phyloP scores from a whole-genome alignment of 23 tunicate genomes.

The Ciona savignyi region DNA sequence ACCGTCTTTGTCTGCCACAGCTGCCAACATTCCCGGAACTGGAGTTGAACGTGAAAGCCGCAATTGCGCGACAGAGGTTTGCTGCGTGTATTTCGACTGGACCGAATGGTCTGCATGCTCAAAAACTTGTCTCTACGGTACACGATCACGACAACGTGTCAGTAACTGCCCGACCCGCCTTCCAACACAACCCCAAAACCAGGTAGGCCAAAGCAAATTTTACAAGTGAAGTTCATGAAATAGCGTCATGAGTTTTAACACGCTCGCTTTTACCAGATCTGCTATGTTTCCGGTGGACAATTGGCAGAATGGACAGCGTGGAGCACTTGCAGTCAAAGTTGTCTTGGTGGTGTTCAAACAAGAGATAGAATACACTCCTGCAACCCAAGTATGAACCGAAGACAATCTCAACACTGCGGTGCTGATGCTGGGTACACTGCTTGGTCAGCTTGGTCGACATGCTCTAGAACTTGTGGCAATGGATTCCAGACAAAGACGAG shows the following conservation, averaged over 20 bases:
- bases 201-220: no score
- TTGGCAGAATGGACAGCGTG: constrained; percentile 50
- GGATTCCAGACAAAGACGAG: constrained; percentile 55
- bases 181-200: no score
- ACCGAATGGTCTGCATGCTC: constrained; percentile 63
- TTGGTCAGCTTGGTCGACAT: constrained; percentile 61
- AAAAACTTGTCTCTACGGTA: constrained; percentile 68
- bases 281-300: constrained; percentile 29
- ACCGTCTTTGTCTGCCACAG: no score
- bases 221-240: no score
- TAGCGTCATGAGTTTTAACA: no score
- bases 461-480: constrained; percentile 81
- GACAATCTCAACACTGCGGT: constrained; percentile 58
- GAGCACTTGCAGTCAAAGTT: constrained; percentile 54
- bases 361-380: constrained; percentile 54
- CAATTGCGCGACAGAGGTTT: constrained; percentile 44
- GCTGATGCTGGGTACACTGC: constrained; percentile 48
- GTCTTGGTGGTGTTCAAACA: constrained; percentile 59
- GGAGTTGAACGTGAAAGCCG: constrained; percentile 2
- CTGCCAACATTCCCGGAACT: neutral
- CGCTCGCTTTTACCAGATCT: constrained; percentile 19
- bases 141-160: neutral
- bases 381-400: constrained; percentile 29
- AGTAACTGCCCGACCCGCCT: constrained; percentile 22
- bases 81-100: constrained; percentile 66